A percentile compares a stretch with the other conserved stretches of the same genome.
Conservation (phyloP, 2,888 invertebrate species). For the Trissolcus japonicus region DNA sequence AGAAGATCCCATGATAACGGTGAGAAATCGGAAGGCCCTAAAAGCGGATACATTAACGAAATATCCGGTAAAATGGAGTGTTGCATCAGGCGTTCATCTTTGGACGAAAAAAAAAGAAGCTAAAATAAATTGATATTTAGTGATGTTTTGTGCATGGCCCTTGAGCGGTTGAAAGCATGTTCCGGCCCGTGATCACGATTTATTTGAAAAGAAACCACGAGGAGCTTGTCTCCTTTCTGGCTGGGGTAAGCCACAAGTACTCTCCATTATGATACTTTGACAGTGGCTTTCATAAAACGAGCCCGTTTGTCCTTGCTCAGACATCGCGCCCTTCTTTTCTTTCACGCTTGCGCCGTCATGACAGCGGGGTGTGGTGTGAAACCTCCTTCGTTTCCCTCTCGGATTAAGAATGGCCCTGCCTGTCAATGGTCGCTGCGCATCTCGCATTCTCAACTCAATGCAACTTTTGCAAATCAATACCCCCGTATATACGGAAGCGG, state of each 20-base stretch:
- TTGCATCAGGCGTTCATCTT: background rate
- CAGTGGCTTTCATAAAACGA: slow-evolving; percentile 58
- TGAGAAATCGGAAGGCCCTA: too few relatives aligned
- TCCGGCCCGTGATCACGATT: slow-evolving; percentile 39
- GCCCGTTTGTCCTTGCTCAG: slow-evolving; percentile 54
- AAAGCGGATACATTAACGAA: too few relatives aligned
- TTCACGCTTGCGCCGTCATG: slow-evolving; percentile 58
- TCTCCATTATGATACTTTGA: slow-evolving; percentile 60
- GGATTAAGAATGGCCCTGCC: slow-evolving; percentile 57
- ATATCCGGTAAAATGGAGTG: too few relatives aligned
- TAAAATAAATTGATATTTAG: slow-evolving; percentile 50
- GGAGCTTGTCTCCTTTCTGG: slow-evolving; percentile 36
- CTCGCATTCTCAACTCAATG: slow-evolving; percentile 30
- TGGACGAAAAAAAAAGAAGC: slow-evolving; percentile 15
- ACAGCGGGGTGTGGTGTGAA: slow-evolving; percentile 57
- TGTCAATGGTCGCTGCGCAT: slow-evolving; percentile 47
- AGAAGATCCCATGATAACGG: too few relatives aligned
- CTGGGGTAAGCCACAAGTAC: slow-evolving; percentile 54
- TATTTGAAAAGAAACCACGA: slow-evolving; percentile 47
- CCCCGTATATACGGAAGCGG: slow-evolving; percentile 36
- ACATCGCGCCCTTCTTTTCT: slow-evolving; percentile 54
- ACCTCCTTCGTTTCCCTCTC: slow-evolving; percentile 56
- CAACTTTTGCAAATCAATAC: slow-evolving; percentile 57
- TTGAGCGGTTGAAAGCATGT: slow-evolving; percentile 43
- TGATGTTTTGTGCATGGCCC: slow-evolving; percentile 38